Base-by-base conservation (phyloP, 2,888 invertebrate species). In the Euplexia lucipara region DNA sequence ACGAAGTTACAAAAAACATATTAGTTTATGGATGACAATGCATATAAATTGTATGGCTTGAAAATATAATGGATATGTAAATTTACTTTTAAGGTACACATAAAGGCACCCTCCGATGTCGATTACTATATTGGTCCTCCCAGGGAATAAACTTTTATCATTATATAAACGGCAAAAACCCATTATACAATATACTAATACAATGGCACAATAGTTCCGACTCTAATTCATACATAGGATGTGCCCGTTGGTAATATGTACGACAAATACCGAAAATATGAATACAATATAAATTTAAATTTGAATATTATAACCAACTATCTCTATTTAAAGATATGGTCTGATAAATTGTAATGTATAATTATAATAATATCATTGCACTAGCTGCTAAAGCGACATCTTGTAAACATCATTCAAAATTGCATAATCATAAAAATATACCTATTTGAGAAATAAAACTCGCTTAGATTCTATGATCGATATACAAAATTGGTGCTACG, bases 361-460 rank as follows among this genome's bases (percentile, higher is more conserved):
- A 70, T 69, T 69, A 78, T 79, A 80, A 79, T 75, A 84, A 86
- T 83, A 86, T 86, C 81, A 87, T 90, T 91, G 90, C 92, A 91
- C 93, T 93, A 93, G 91, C 92, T 92, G 92, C 93, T 93, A 92
- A 92, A 92, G 92, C 92, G 89, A 90, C 79, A 80, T 85, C 80
- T 84, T 86, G 84, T 89, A 89, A 87, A 90, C 83, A 85, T 83
- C 79, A 84, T 86, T 89, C 81, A 86, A 89, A 90, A 89, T 88
- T 82, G 74, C 81, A 73, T 84, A 85, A 88, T 76, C 85, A 86
- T 88, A 90, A 89, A 89, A 90, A 90, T 90, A 91, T 88, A 86
- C 78, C 83, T 78, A 82, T 86, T 86, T 83, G 81, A 82, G 85
- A 87, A 87, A 81, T 76, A 61, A 66, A 75, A 59, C 60, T 85